A percentile compares a stretch with the other conserved stretches of the same genome.
Evolutionary conservation across 2,888 invertebrate genomes (phyloP).

Genomic region (Thera britannica): DNA sequence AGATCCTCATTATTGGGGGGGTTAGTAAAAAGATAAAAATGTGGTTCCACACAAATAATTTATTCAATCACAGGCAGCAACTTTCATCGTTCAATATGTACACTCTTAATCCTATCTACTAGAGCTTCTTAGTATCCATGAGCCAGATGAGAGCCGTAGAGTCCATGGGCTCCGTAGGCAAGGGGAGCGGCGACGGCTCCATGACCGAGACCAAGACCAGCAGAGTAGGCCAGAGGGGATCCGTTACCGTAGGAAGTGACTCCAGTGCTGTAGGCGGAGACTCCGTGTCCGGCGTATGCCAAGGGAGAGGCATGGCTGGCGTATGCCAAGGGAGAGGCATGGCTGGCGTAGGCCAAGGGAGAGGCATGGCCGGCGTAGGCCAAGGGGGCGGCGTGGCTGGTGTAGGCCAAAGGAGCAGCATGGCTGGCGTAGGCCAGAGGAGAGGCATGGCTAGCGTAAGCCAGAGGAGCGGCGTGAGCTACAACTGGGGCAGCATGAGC

Average conservation of each 20-base stretch:
- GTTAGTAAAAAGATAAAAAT: conserved; percentile 13
- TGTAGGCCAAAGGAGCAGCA: conserved; percentile 51
- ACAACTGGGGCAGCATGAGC: conserved; percentile 55
- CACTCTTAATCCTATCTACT: conserved; percentile 41
- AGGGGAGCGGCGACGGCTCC: conserved; percentile 49
- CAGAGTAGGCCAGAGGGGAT: conserved; percentile 45
- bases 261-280: conserved; percentile 44
- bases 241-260: conserved; percentile 25
- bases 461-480: conserved; percentile 53
- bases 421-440: conserved; percentile 49
- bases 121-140: conserved; percentile 49
- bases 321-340: conserved; percentile 46
- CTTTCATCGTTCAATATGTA: conserved; percentile 46
- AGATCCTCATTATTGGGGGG: background rate
- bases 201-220: conserved; percentile 47
- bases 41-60: conserved; percentile 33
- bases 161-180: conserved; percentile 53
- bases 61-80: conserved; percentile 48
- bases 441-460: conserved; percentile 43
- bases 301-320: conserved; percentile 45
- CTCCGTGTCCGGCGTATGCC: conserved; percentile 23
- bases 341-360: conserved; percentile 45
- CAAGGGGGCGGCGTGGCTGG: conserved; percentile 48
- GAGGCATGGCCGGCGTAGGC: conserved; percentile 47
- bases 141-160: conserved; percentile 49